A percentile compares a stretch with the other conserved stretches of the same genome.
Evolutionary conservation across 2,113 vertebrate genomes (phyloP).

Genomic region (Aplodontia rufa): DNA sequence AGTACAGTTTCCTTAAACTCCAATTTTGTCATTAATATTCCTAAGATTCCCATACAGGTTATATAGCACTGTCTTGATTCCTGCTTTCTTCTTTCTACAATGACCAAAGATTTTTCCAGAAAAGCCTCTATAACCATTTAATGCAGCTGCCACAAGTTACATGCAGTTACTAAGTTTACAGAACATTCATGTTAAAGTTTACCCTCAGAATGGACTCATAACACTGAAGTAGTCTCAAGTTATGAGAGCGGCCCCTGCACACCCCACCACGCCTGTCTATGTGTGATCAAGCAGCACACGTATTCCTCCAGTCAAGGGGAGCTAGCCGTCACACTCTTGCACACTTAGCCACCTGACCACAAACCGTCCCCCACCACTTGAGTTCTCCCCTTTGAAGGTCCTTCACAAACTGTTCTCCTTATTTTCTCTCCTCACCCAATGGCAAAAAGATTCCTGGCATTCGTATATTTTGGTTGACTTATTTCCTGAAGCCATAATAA

Average conservation of each 20-base stretch:
- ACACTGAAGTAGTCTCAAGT: not conserved
- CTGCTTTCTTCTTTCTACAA: not conserved
- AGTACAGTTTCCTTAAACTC: not conserved
- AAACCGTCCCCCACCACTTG: not conserved
- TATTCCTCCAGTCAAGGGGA: not conserved
- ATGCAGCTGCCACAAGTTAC: not conserved
- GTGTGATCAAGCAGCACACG: not conserved
- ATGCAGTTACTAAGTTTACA: not conserved
- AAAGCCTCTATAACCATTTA: not conserved
- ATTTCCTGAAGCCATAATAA: not conserved
- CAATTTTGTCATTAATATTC: not conserved
- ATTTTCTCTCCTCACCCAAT: not conserved
- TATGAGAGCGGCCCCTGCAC: not conserved
- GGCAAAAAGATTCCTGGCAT: not conserved
- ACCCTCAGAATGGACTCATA: not conserved
- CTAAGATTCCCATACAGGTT: not conserved
- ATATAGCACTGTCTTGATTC: not conserved
- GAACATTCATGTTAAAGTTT: not conserved
- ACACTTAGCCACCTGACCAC: not conserved
- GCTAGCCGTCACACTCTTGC: not conserved
- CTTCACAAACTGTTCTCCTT: not conserved
- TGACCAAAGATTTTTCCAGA: not conserved
- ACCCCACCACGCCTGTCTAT: not conserved
- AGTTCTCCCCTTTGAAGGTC: not conserved
- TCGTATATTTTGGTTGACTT: not conserved